Percentiles rank a stretch among this genome's conserved stretches.
Evolutionary conservation across 1,140 invertebrate species (phyloP).

Genomic region (Heliconius melpomene): DNA sequence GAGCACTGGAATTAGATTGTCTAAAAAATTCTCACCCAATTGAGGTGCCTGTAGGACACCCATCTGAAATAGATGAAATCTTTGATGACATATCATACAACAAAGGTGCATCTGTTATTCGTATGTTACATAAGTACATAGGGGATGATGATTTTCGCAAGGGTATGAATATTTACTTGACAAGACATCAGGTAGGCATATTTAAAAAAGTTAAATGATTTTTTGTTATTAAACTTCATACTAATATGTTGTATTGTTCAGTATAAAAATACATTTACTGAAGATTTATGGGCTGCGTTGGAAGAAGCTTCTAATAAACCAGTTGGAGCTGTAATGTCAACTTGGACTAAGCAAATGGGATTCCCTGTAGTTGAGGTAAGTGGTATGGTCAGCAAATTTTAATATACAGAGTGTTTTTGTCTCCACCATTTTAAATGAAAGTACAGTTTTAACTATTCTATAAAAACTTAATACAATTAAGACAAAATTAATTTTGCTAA

Average conservation of each 20-base stretch:
- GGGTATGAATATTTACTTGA: slow-evolving; percentile 97
- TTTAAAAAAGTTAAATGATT: neutral
- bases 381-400: neutral
- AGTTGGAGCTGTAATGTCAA: slow-evolving; percentile 95
- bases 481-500: no score
- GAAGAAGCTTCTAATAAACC: slow-evolving; percentile 95
- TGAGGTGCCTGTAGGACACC: slow-evolving; percentile 93
- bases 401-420: neutral
- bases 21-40: slow-evolving; percentile 95
- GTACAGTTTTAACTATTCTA: no score
- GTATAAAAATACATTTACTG: slow-evolving; percentile 91
- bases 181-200: slow-evolving; percentile 85
- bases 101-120: slow-evolving; percentile 96
- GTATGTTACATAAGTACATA: slow-evolving; percentile 98
- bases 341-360: slow-evolving; percentile 97
- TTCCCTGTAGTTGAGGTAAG: slow-evolving; percentile 87
- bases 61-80: slow-evolving; percentile 96
- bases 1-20: slow-evolving; percentile 93
- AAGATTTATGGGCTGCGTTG: slow-evolving; percentile 96
- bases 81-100: slow-evolving; percentile 98
- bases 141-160: slow-evolving; percentile 96
- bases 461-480: no score
- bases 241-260: slow-evolving; percentile 43
- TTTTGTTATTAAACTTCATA: neutral
- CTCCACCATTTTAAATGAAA: no score